Conservation (phyloP, 1,140 invertebrate species). For the Halotydeus destructor region DNA sequence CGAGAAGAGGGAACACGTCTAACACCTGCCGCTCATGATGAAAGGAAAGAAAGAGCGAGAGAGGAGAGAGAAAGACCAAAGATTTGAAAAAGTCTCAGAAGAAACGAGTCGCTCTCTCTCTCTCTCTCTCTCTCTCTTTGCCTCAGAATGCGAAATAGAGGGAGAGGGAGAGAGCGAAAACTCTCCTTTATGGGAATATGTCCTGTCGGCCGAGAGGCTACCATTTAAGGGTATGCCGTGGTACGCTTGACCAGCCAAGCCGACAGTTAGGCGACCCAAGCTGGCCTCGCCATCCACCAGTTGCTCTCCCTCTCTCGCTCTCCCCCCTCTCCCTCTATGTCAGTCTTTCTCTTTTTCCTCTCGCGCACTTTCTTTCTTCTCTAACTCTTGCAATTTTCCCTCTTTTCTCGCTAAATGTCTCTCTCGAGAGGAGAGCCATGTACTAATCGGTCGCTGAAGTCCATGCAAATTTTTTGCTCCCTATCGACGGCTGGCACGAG, state of each 20-base stretch:
- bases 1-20: background rate
- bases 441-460: background rate
- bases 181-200: background rate
- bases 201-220: constrained; percentile 2
- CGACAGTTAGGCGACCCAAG: background rate
- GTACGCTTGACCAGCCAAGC: background rate
- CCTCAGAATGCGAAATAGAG: background rate
- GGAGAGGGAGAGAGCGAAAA: background rate
- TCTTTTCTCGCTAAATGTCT: background rate
- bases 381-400: background rate
- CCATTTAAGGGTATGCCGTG: constrained; percentile 1
- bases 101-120: background rate
- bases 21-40: background rate
- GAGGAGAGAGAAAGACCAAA: background rate
- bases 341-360: constrained; percentile 1
- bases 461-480: background rate
- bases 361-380: background rate
- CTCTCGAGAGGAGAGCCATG: background rate
- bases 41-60: background rate
- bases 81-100: background rate
- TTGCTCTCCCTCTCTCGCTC: background rate
- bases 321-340: background rate
- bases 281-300: background rate
- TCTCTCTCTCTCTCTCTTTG: background rate
- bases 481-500: background rate